A percentile compares a stretch with the other conserved stretches of the same genome.
These are phyloP conservation scores for Muscicapa adusta DNA, from an alignment of 2,113 vertebrate genomes.

Conservation along the genomic window DNA sequence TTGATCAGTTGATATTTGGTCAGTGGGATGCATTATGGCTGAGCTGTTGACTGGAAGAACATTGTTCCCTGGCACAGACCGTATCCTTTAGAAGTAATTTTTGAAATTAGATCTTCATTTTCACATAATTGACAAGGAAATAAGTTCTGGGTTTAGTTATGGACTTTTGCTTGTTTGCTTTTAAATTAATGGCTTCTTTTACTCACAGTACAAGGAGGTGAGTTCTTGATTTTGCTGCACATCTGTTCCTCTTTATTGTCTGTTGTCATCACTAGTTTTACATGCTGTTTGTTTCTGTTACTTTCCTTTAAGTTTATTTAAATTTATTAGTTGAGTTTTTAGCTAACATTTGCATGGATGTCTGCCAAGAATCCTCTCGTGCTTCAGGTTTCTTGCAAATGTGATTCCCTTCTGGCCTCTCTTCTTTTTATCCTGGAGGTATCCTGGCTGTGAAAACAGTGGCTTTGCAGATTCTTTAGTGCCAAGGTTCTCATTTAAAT, in stretches of 20 bases:
- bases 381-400: not conserved
- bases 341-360: not conserved
- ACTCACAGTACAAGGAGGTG: not conserved
- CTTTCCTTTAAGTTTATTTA: not conserved
- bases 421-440: not conserved
- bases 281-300: not conserved
- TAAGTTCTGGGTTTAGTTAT: not conserved
- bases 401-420: not conserved
- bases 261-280: not conserved
- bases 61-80: slow-evolving; percentile 95
- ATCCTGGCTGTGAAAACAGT: not conserved
- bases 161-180: not conserved
- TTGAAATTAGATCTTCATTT: not conserved
- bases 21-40: slow-evolving; percentile 99
- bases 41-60: slow-evolving; percentile 96
- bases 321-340: not conserved
- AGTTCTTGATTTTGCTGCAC: not conserved
- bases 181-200: not conserved
- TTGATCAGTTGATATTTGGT: slow-evolving; percentile 96
- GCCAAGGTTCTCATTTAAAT: not conserved
- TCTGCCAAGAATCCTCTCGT: not conserved
- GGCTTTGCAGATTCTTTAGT: not conserved
- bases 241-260: not conserved
- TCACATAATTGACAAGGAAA: not conserved
- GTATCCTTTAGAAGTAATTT: slow-evolving; percentile 86